A percentile compares a stretch with the other conserved stretches of the same genome.
Conservation (phyloP, 1,140 invertebrate species). For the Bombus cullumanus region DNA sequence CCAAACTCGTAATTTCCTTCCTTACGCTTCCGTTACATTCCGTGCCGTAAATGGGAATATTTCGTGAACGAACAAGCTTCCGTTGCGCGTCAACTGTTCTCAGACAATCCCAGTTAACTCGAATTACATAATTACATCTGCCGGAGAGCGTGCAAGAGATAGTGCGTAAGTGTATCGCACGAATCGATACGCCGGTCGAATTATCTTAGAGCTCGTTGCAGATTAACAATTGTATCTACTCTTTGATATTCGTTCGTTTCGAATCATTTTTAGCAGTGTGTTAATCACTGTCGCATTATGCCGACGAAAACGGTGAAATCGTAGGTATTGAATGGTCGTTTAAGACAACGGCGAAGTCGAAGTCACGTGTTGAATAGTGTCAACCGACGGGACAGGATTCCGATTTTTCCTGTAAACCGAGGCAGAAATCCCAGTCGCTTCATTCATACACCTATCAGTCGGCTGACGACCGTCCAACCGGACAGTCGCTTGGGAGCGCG, state of each 20-base stretch:
- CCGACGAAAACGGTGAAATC: not conserved
- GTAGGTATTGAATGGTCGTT: not conserved
- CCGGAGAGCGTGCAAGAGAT: not conserved
- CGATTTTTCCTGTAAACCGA: conserved; percentile 73
- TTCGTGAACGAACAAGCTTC: not conserved
- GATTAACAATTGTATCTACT: not conserved
- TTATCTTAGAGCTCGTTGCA: not conserved
- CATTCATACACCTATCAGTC: conserved; percentile 81
- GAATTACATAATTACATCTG: conserved; percentile 25
- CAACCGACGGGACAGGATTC: conserved; percentile 27
- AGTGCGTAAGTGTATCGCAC: not conserved
- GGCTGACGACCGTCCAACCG: conserved; percentile 79
- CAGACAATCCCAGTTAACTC: not conserved
- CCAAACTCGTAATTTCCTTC: not conserved
- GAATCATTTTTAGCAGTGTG: not conserved
- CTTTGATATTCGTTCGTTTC: not conserved
- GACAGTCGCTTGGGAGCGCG: conserved; percentile 74
- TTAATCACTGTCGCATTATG: not conserved
- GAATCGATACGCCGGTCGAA: not conserved
- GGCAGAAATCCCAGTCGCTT: conserved; percentile 77
- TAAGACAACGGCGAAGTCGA: not conserved
- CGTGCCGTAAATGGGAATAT: not conserved
- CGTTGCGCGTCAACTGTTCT: too few relatives aligned
- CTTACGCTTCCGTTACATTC: not conserved
- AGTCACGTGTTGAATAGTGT: conserved; percentile 22